These are phyloP conservation scores for Eurystomus gularis DNA, from an alignment of 2,113 vertebrate species.

Conservation along the genomic window DNA sequence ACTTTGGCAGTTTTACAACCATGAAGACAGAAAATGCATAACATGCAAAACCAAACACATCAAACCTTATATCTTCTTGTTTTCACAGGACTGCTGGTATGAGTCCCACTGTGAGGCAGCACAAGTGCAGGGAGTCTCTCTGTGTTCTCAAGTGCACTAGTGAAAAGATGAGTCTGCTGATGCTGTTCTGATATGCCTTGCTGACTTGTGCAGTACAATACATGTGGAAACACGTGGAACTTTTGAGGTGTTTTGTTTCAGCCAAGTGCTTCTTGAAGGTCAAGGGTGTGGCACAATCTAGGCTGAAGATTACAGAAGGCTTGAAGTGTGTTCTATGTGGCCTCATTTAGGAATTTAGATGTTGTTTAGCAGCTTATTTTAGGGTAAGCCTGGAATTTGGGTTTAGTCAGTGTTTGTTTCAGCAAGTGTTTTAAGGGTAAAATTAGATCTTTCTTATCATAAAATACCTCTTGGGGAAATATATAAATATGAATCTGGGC, in stretches of 20 bases:
- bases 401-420: not conserved
- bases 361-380: conserved; percentile 17
- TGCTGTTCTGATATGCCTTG: not conserved
- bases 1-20: not conserved
- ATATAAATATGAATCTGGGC: not conserved
- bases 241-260: not conserved
- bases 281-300: not conserved
- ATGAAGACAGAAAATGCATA: not conserved
- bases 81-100: not conserved
- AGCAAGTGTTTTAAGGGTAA: not conserved
- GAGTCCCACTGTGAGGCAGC: not conserved
- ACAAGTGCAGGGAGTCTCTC: not conserved
- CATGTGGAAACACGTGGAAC: not conserved
- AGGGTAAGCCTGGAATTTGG: not conserved
- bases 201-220: not conserved
- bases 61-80: not conserved
- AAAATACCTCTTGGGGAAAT: not conserved
- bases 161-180: not conserved
- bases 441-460: not conserved
- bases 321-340: not conserved
- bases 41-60: not conserved
- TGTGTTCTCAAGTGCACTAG: not conserved
- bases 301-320: not conserved
- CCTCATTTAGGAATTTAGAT: not conserved
- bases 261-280: not conserved